Percentiles rank a stretch among this genome's conserved stretches.
Evolutionary conservation across 2,888 invertebrate species (phyloP).

Genomic region (Xiphydria camelus): DNA sequence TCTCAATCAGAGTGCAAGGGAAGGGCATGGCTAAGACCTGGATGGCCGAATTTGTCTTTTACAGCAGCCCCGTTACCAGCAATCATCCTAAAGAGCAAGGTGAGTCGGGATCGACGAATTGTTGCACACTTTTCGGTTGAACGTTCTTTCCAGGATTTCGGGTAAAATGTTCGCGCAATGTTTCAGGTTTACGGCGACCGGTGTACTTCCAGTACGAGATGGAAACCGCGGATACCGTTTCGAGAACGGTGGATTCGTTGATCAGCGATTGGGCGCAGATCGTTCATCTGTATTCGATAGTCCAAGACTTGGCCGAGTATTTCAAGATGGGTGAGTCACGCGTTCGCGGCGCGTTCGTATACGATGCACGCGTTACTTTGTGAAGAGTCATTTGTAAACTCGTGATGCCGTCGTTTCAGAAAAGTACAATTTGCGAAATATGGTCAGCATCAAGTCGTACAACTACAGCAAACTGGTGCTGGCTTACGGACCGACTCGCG

Average conservation of each 20-base stretch:
- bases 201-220: slow-evolving; percentile 91
- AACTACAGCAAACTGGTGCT: slow-evolving; percentile 89
- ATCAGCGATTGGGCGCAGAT: slow-evolving; percentile 93
- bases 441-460: slow-evolving; percentile 86
- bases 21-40: slow-evolving; percentile 78
- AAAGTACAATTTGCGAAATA: slow-evolving; percentile 68
- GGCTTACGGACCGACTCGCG: slow-evolving; percentile 84
- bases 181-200: slow-evolving; percentile 76
- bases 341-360: slow-evolving; percentile 1
- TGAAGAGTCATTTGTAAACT: neutral
- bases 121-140: neutral
- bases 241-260: slow-evolving; percentile 82
- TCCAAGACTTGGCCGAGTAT: slow-evolving; percentile 81
- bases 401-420: slow-evolving; percentile 61
- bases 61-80: slow-evolving; percentile 78
- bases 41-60: slow-evolving; percentile 90
- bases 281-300: slow-evolving; percentile 83
- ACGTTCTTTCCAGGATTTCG: slow-evolving; percentile 4
- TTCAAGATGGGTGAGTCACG: slow-evolving; percentile 71
- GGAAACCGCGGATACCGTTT: slow-evolving; percentile 76
- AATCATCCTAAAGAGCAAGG: slow-evolving; percentile 83
- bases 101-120: slow-evolving; percentile 32
- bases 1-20: slow-evolving; percentile 80
- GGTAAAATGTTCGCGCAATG: slow-evolving; percentile 1
- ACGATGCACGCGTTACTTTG: neutral